Base-by-base conservation (phyloP, 2,113 vertebrate genomes). In the Lophura nycthemera region DNA sequence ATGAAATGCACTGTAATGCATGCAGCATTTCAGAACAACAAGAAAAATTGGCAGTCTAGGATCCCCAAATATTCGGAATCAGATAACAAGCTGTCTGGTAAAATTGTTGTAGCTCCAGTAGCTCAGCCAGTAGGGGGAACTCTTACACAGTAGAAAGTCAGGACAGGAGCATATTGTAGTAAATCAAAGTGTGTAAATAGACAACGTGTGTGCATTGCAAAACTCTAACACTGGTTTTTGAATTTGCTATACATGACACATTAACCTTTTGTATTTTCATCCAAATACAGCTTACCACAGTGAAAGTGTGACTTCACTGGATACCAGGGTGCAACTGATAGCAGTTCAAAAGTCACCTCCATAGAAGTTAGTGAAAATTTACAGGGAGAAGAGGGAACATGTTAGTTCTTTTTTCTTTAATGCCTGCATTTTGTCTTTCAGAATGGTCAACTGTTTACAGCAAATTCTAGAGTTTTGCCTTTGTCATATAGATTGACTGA, bases 121-220 rank as follows among this genome's bases (percentile, higher is more conserved):
- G 43, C 88, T 95, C 86, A 83, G 56, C 92, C 96, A 96, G 93
- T 82, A 97, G 96, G 92, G 95, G 94, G 95, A 95, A 89, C 70
- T 92, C 90, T 93, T 87, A 60, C 40, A 93, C 82, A 95, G 47
- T 56, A 83, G 30, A 95, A 94, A 89, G 45, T 43, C 54, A 74
- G 27, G 21, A 17, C 56, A 78, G 30, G 21, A 73, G 8, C n/a
- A 15, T 19, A 9, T 13, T 11, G 11, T 29, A 69, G 13, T 30
- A 80, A 19, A 40, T 69, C 14, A 48, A 11, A 12, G 5, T 15
- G 21, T 57, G 45, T 45, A 85, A 84, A 79, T 67, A 79, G 11
- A 6, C 34, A 32, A 32, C 45, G 8, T 0, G 0, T 34, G 57
- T 88, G 34, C 45, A 27, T 42, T 57, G 19, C 4, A 84, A 48